Evolutionary conservation across 2,888 invertebrate genomes (phyloP).

Genomic region (Lasioglossum oenotherae): DNA sequence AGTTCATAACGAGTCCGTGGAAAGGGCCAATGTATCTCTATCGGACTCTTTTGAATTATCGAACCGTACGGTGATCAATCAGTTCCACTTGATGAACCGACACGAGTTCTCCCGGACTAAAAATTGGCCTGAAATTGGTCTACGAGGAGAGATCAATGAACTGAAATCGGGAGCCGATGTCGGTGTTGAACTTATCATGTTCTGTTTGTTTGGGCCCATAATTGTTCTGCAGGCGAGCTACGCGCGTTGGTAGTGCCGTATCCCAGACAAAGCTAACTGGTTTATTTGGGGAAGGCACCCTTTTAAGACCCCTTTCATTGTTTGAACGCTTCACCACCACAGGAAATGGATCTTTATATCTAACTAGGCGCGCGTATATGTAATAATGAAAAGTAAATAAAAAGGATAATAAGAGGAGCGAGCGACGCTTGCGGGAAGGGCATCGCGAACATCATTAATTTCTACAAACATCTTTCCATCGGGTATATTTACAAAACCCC

Average conservation of each 20-base stretch:
- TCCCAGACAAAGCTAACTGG: slow-evolving; percentile 67
- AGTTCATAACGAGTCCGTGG: neutral
- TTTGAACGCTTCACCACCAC: slow-evolving; percentile 60
- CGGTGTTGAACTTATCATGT: slow-evolving; percentile 54
- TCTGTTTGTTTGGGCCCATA: slow-evolving; percentile 59
- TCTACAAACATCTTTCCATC: slow-evolving; percentile 13
- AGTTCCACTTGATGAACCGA: slow-evolving; percentile 4
- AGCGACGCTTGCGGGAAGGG: neutral
- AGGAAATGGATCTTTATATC: slow-evolving; percentile 67
- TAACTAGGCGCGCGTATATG: slow-evolving; percentile 42
- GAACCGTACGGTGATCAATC: slow-evolving; percentile 15
- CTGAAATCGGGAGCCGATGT: slow-evolving; percentile 21
- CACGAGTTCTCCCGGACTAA: neutral
- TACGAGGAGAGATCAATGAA: slow-evolving; percentile 32
- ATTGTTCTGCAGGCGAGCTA: slow-evolving; percentile 61
- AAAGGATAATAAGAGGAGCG: slow-evolving; percentile 31
- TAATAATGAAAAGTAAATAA: slow-evolving; percentile 51
- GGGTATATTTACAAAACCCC: neutral
- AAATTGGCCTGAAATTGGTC: slow-evolving; percentile 4
- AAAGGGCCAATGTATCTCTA: slow-evolving; percentile 3
- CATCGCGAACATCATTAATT: slow-evolving; percentile 7
- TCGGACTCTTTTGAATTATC: neutral
- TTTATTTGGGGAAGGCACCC: slow-evolving; percentile 71
- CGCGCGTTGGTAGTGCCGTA: slow-evolving; percentile 35
- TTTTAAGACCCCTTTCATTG: slow-evolving; percentile 61